Evolutionary conservation across 2,113 vertebrate species (phyloP).

Genomic region (Procapra przewalskii): DNA sequence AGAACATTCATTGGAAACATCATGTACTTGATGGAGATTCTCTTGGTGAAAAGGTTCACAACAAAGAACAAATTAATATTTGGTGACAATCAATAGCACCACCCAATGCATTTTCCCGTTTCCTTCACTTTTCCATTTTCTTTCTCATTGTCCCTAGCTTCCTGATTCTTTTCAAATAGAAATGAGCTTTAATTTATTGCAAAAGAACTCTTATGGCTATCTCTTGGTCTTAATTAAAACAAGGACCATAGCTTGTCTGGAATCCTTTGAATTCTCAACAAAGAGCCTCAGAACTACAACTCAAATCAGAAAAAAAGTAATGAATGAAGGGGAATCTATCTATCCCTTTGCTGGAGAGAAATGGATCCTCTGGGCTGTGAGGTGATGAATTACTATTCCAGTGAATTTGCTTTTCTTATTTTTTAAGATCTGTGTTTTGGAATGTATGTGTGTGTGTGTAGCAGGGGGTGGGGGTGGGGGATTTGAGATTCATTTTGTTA

Average conservation of each 20-base stretch:
- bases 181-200: conserved; percentile 68
- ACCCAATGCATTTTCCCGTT: conserved; percentile 41
- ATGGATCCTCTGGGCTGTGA: conserved; percentile 21
- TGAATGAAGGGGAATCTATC: conserved; percentile 35
- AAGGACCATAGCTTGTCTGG: neutral
- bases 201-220: conserved; percentile 37
- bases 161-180: conserved; percentile 62
- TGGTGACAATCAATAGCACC: conserved; percentile 54
- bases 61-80: conserved; percentile 77
- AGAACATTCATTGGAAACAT: conserved; percentile 62
- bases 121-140: conserved; percentile 47
- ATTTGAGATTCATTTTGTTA: neutral
- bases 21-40: conserved; percentile 71
- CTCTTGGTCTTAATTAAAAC: conserved; percentile 52
- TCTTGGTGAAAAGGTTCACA: conserved; percentile 69
- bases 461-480: rapidly evolving
- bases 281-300: neutral
- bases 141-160: conserved; percentile 49
- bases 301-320: neutral
- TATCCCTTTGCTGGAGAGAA: conserved; percentile 61
- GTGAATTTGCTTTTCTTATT: neutral
- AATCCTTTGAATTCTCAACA: neutral
- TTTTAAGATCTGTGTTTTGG: neutral
- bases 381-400: neutral
- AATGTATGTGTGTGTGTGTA: neutral